Evolutionary conservation across 2,888 invertebrate genomes (phyloP).

Genomic region (Phengaris arion): DNA sequence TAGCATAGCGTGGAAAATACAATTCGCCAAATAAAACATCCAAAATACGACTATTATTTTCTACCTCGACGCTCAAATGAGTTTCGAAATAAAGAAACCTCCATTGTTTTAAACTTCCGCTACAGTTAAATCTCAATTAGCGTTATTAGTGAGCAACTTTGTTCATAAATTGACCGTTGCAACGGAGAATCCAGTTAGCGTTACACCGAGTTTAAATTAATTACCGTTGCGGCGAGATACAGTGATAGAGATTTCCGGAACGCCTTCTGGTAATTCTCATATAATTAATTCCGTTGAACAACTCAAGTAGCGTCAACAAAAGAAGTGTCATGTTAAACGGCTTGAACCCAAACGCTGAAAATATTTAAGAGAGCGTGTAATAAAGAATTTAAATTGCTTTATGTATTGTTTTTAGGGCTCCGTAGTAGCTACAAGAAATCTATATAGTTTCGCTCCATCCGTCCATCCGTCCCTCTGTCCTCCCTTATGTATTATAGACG

Average conservation of each 20-base stretch:
- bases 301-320: not conserved
- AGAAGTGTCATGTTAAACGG: not conserved
- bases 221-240: constrained; percentile 18
- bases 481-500: too few species aligned
- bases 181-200: constrained; percentile 30
- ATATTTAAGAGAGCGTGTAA: too few species aligned
- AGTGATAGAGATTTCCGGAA: constrained; percentile 20
- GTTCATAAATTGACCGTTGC: constrained; percentile 30
- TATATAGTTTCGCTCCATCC: too few species aligned
- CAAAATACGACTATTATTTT: too few species aligned
- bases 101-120: constrained; percentile 25
- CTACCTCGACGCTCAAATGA: not conserved
- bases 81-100: constrained; percentile 12
- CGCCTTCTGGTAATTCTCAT: constrained; percentile 8
- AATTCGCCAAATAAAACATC: too few species aligned
- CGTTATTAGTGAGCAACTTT: constrained; percentile 31
- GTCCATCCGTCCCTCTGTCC: too few species aligned
- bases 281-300: constrained; percentile 14
- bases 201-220: constrained; percentile 25
- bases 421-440: too few species aligned
- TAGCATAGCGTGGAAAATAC: too few species aligned
- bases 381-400: too few species aligned
- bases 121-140: constrained; percentile 32
- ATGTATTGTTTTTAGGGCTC: too few species aligned
- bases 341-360: too few species aligned